Percentiles rank a stretch among this genome's conserved stretches.
phyloP scores from a whole-genome alignment of 2,888 invertebrate species.

The Acleris emargana region DNA sequence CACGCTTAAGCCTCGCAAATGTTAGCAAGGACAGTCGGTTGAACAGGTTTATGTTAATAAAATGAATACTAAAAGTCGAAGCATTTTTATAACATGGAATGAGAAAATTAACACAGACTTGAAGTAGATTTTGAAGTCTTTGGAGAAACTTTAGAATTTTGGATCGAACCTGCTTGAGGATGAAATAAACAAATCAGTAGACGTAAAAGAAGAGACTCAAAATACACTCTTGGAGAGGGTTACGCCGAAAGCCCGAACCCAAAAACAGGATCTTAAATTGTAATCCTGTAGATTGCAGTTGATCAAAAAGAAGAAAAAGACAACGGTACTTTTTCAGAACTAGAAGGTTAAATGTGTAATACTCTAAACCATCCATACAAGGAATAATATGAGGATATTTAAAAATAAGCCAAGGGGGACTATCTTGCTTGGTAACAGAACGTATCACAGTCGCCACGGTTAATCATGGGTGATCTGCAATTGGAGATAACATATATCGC shows the following conservation, averaged over 20 bases:
- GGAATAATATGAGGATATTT: background rate
- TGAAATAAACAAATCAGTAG: too few species aligned
- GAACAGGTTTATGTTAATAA: conserved; percentile 22
- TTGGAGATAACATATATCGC: conserved; percentile 1
- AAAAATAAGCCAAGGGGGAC: background rate
- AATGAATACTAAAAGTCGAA: conserved; percentile 13
- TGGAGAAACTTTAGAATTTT: too few species aligned
- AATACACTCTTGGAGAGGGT: too few species aligned
- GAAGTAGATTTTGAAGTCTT: background rate
- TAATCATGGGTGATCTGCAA: conserved; percentile 5
- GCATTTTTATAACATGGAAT: background rate
- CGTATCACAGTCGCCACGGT: background rate
- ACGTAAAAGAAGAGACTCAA: too few species aligned
- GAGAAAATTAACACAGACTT: background rate
- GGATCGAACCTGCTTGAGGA: too few species aligned
- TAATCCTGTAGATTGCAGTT: too few species aligned
- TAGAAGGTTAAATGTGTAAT: too few species aligned
- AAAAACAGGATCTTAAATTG: too few species aligned
- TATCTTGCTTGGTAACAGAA: conserved; percentile 10
- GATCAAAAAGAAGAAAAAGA: too few species aligned
- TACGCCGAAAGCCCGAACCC: too few species aligned
- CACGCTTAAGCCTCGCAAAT: conserved; percentile 8
- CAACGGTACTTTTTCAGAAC: too few species aligned
- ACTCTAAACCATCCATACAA: background rate
- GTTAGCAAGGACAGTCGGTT: conserved; percentile 25